Conservation (phyloP, 2,888 invertebrate genomes). For the Nasonovia ribisnigri region DNA sequence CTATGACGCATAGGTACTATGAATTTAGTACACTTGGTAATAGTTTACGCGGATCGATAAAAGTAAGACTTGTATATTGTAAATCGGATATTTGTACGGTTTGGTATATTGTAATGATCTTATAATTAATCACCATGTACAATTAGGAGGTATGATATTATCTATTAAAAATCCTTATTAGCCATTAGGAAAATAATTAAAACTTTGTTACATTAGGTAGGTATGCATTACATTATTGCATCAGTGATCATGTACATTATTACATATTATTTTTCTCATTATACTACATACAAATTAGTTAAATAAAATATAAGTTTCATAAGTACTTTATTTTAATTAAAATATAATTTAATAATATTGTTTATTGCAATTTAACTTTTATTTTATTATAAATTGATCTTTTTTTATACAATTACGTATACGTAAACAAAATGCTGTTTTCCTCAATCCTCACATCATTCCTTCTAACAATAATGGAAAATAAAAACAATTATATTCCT, state of each 20-base stretch:
- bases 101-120: background rate
- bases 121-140: background rate
- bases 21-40: background rate
- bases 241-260: too few relatives aligned
- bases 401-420: background rate
- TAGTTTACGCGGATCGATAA: background rate
- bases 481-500: background rate
- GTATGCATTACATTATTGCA: background rate
- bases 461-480: background rate
- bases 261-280: background rate
- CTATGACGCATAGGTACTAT: background rate
- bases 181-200: background rate
- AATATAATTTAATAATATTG: background rate
- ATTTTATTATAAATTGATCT: background rate
- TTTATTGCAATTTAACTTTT: background rate
- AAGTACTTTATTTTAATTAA: background rate
- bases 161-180: background rate
- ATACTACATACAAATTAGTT: background rate
- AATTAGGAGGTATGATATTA: background rate
- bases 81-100: background rate
- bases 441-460: background rate
- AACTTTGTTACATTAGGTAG: background rate
- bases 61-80: background rate
- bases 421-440: background rate
- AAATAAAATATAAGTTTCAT: background rate